Evolutionary conservation across 1,140 invertebrate genomes (phyloP).

Genomic region (Lordiphosa stackelbergi): DNA sequence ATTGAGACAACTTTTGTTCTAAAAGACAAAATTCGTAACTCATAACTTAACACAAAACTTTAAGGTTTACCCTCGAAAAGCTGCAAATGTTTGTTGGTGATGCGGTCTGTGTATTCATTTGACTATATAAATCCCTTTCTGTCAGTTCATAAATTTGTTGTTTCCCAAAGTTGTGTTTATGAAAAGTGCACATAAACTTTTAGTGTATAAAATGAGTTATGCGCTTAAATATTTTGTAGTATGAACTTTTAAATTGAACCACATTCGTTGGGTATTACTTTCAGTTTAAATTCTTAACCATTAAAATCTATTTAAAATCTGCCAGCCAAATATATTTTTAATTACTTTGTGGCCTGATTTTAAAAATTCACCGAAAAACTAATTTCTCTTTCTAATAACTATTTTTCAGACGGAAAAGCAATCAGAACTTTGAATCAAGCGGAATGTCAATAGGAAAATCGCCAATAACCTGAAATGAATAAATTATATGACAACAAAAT

Average conservation of each 20-base stretch:
- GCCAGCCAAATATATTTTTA: no score
- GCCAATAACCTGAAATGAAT: constrained; percentile 38
- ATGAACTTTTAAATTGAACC: no score
- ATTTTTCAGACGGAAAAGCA: constrained; percentile 22
- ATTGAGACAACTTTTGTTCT: no score
- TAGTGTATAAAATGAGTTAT: not conserved
- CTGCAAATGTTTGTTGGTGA: constrained; percentile 6
- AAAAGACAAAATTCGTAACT: no score
- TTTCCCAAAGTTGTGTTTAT: not conserved
- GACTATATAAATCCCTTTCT: constrained; percentile 15
- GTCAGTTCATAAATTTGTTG: constrained; percentile 8
- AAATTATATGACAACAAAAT: constrained; percentile 51
- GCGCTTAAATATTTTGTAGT: not conserved
- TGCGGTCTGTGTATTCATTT: constrained; percentile 8
- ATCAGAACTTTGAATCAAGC: constrained; percentile 24
- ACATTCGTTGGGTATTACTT: no score
- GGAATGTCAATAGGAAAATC: constrained; percentile 39
- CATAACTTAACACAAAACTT: no score
- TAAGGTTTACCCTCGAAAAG: no score
- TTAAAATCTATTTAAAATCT: no score
- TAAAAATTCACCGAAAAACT: not conserved
- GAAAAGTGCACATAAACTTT: no score
- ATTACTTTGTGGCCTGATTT: no score
- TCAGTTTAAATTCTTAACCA: no score
- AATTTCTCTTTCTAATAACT: constrained; percentile 10